phyloP scores from a whole-genome alignment of 2,888 invertebrate genomes.

The Polietes domitor region DNA sequence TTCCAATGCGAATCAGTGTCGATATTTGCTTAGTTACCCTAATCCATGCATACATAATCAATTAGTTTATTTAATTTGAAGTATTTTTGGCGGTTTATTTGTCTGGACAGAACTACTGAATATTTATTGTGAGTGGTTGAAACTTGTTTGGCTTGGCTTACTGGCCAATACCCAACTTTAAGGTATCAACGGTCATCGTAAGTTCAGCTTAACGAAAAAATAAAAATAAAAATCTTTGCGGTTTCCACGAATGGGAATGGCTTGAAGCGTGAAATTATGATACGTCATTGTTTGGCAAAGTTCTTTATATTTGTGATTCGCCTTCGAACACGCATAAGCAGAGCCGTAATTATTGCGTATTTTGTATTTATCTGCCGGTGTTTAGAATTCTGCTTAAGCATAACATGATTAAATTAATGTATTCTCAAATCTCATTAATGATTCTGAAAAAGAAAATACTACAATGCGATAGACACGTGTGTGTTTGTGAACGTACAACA shows the following conservation, averaged over 20 bases:
- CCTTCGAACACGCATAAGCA: not conserved
- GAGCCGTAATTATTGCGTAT: not conserved
- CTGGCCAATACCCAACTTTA: not conserved
- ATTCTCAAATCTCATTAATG: slow-evolving; percentile 22
- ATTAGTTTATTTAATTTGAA: too few species aligned
- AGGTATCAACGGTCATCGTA: not conserved
- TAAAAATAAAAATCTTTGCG: not conserved
- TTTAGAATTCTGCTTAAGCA: slow-evolving; percentile 15
- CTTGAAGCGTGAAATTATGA: slow-evolving; percentile 1
- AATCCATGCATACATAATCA: too few species aligned
- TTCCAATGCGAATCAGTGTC: too few species aligned
- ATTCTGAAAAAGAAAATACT: not conserved
- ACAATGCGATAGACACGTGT: not conserved
- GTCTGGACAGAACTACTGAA: not conserved
- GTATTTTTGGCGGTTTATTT: not conserved
- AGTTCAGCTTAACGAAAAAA: not conserved
- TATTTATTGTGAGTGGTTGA: not conserved
- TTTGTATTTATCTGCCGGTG: not conserved
- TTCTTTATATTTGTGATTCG: not conserved
- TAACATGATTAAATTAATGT: slow-evolving; percentile 30
- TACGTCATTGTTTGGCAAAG: slow-evolving; percentile 24
- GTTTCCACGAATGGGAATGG: not conserved
- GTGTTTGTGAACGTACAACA: slow-evolving; percentile 1
- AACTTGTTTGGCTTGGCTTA: not conserved
- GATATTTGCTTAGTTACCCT: too few species aligned